phyloP scores from a whole-genome alignment of 2,888 invertebrate species.

The Plagodis pulveraria region DNA sequence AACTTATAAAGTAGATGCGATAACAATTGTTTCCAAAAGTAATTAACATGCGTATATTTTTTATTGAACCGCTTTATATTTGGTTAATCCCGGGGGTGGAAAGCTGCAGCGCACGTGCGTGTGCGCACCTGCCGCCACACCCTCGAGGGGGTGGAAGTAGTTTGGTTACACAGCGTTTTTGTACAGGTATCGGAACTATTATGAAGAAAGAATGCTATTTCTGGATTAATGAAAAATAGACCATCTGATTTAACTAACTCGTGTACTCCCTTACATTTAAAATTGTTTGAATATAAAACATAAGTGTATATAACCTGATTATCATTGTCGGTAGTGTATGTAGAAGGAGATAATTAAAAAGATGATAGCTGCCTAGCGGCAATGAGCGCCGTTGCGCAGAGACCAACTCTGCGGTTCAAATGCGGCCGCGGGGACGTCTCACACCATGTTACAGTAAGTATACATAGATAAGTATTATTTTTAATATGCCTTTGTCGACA shows the following conservation, averaged over 20 bases:
- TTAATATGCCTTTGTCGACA: too few relatives aligned
- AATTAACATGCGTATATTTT: slow-evolving; percentile 36
- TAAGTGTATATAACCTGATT: too few relatives aligned
- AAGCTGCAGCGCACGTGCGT: slow-evolving; percentile 78
- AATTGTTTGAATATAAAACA: too few relatives aligned
- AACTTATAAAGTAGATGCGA: slow-evolving; percentile 10
- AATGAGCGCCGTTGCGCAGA: too few relatives aligned
- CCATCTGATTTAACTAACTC: background rate
- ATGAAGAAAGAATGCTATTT: background rate
- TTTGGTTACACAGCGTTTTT: slow-evolving; percentile 29
- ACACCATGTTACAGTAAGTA: too few relatives aligned
- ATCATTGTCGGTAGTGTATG: too few relatives aligned
- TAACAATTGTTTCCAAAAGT: slow-evolving; percentile 29
- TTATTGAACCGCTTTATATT: slow-evolving; percentile 42
- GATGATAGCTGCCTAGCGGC: too few relatives aligned
- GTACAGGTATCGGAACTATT: slow-evolving; percentile 4
- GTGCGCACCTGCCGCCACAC: slow-evolving; percentile 69
- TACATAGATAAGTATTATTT: too few relatives aligned
- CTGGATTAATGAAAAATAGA: background rate
- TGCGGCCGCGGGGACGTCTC: too few relatives aligned
- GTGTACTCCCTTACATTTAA: too few relatives aligned
- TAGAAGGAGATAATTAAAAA: too few relatives aligned
- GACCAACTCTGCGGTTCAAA: too few relatives aligned
- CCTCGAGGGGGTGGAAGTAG: slow-evolving; percentile 41
- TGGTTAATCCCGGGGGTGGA: slow-evolving; percentile 56